A percentile compares a stretch with the other conserved stretches of the same genome.
phyloP scores from a whole-genome alignment of 2,113 vertebrate genomes.

The Mystacornis crossleyi region DNA sequence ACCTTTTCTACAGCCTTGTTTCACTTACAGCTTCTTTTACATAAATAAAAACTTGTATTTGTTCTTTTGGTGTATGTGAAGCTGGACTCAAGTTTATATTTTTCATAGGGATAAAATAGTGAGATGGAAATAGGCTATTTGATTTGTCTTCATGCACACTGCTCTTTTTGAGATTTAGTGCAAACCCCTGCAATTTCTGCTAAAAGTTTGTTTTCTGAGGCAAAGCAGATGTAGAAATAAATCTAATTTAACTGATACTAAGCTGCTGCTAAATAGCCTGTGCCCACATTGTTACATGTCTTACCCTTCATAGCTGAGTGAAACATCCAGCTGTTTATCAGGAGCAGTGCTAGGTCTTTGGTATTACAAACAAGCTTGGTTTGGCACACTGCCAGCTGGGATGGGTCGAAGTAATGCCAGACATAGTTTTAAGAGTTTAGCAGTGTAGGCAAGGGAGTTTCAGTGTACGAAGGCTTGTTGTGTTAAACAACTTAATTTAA shows the following conservation, averaged over 20 bases:
- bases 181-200: not conserved
- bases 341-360: not conserved
- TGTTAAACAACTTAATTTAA: not conserved
- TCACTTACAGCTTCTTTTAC: not conserved
- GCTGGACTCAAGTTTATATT: not conserved
- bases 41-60: not conserved
- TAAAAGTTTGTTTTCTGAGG: not conserved
- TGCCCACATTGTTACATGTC: not conserved
- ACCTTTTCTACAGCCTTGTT: not conserved
- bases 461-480: not conserved
- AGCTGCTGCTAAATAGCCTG: not conserved
- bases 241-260: not conserved
- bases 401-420: not conserved
- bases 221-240: not conserved
- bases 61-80: not conserved
- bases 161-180: not conserved
- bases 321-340: not conserved
- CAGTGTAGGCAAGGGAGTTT: not conserved
- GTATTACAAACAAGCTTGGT: not conserved
- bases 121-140: not conserved
- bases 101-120: not conserved
- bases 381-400: not conserved
- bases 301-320: not conserved
- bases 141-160: not conserved
- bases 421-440: not conserved